Conservation (phyloP, 2,113 vertebrate genomes). For the Puma concolor region DNA sequence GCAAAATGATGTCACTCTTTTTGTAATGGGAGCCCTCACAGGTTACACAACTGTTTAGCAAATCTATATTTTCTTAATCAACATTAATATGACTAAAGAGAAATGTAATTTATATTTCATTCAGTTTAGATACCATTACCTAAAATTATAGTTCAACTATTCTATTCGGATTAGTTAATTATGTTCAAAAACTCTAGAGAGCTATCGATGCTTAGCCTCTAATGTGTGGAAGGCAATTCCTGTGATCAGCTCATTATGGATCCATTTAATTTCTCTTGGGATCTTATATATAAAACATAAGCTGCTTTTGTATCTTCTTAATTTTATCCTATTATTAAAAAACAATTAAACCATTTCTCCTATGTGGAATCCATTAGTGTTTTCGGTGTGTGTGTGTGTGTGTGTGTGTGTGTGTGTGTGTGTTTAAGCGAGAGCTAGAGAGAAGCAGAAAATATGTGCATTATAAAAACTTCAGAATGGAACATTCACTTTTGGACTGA, state of each 20-base stretch:
- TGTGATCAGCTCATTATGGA: neutral
- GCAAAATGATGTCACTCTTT: neutral
- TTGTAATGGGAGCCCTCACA: neutral
- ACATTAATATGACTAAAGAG: neutral
- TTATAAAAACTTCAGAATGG: neutral
- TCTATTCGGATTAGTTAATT: neutral
- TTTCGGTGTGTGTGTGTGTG: neutral
- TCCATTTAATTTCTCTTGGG: neutral
- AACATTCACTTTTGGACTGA: neutral
- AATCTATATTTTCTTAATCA: neutral
- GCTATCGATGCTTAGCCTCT: neutral
- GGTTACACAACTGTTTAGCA: neutral
- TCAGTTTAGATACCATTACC: neutral
- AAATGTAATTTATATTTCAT: neutral
- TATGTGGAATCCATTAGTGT: neutral
- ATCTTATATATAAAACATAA: neutral
- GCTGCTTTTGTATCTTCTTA: neutral
- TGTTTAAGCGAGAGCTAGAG: neutral
- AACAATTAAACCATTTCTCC: neutral
- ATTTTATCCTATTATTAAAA: slow-evolving; percentile 2
- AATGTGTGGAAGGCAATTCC: neutral
- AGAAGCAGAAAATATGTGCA: neutral
- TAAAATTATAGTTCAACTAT: neutral
- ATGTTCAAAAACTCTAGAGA: neutral
- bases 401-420: neutral